Percentiles rank a stretch among this genome's conserved stretches.
These are phyloP conservation scores for Amyelois transitella DNA, from an alignment of 1,140 invertebrate genomes.

Conservation along the genomic window DNA sequence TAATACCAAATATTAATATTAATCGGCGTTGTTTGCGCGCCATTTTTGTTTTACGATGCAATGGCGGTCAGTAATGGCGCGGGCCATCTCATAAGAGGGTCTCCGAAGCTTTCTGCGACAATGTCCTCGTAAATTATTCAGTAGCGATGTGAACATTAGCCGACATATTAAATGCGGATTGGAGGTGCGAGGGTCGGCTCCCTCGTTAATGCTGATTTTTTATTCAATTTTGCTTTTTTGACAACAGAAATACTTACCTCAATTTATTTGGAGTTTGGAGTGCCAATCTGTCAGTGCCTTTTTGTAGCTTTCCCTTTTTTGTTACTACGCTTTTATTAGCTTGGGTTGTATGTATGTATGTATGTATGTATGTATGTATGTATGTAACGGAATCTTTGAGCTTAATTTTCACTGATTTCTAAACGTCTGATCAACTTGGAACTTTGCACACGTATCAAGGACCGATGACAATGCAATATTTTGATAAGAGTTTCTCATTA, in stretches of 20 bases:
- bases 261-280: too few species aligned
- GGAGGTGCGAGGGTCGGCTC: not conserved
- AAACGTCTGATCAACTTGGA: too few species aligned
- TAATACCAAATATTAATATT: conserved; percentile 10
- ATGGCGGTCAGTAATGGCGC: conserved; percentile 6
- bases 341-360: too few species aligned
- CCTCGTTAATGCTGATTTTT: not conserved
- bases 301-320: too few species aligned
- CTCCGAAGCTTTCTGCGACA: conserved; percentile 9
- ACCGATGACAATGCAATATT: too few species aligned
- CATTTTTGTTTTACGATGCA: conserved; percentile 5
- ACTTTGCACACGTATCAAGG: too few species aligned
- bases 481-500: too few species aligned
- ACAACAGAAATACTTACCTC: not conserved
- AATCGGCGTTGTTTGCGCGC: conserved; percentile 10
- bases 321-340: too few species aligned
- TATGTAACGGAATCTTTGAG: too few species aligned
- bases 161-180: conserved; percentile 13
- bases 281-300: too few species aligned
- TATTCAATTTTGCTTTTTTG: not conserved
- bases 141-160: conserved; percentile 16
- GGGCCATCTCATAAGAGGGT: conserved; percentile 14
- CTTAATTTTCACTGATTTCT: too few species aligned
- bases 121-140: conserved; percentile 15
- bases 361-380: too few species aligned